These are phyloP conservation scores for Smutsia temminckii DNA, from an alignment of 2,797 vertebrate species.

Conservation along the genomic window DNA sequence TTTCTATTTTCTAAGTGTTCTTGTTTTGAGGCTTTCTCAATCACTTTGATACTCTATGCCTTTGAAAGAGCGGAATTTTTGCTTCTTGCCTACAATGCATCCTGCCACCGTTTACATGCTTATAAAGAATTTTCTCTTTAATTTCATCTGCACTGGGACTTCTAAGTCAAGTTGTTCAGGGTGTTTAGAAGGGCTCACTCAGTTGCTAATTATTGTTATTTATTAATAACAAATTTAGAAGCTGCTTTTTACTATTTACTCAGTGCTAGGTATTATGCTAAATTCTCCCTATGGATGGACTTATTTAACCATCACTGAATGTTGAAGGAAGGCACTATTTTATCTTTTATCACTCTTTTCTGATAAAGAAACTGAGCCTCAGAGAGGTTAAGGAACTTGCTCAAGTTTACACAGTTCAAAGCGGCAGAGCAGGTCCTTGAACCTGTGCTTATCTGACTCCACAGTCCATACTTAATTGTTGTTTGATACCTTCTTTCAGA, in stretches of 20 bases:
- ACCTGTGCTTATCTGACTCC: neutral
- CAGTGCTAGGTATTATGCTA: neutral
- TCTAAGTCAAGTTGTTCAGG: neutral
- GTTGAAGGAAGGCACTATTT: neutral
- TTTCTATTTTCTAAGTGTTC: constrained; percentile 60
- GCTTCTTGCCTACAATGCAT: neutral
- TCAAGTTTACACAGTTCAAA: neutral
- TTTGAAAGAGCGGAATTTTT: neutral
- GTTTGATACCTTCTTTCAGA: neutral
- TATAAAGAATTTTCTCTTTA: neutral
- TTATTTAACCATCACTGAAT: neutral
- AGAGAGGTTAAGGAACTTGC: neutral
- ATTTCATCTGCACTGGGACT: neutral
- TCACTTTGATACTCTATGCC: neutral
- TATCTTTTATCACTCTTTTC: neutral
- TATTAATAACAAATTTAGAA: neutral
- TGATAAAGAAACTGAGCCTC: neutral
- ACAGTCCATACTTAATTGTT: neutral
- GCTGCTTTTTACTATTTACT: neutral
- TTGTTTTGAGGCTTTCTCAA: neutral
- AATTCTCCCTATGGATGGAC: neutral
- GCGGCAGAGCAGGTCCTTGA: neutral
- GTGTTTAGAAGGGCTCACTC: neutral
- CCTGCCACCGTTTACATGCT: neutral
- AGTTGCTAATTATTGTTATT: neutral